phyloP scores from a whole-genome alignment of 1,140 invertebrate genomes.

The Drosophila serrata region DNA sequence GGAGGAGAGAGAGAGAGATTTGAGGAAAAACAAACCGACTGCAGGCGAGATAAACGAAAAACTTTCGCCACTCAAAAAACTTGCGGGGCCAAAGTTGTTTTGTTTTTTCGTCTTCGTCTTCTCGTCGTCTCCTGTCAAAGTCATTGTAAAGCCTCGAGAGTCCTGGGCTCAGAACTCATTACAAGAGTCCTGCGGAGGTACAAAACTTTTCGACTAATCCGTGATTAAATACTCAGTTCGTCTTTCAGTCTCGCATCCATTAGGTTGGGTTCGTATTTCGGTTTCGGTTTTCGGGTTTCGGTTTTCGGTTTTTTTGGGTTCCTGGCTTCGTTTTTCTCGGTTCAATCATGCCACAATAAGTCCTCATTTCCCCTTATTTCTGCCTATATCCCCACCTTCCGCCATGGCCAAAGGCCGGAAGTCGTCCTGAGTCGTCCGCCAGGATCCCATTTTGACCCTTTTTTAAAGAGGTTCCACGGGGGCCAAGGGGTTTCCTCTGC shows the following conservation, averaged over 20 bases:
- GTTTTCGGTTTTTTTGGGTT: not conserved
- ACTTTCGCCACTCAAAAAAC: constrained; percentile 54
- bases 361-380: constrained; percentile 10
- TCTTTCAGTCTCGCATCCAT: constrained; percentile 13
- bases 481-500: not conserved
- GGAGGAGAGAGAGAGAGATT: constrained; percentile 1
- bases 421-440: constrained; percentile 8
- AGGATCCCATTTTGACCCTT: constrained; percentile 41
- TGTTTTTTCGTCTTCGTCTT: not conserved
- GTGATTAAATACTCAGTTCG: constrained; percentile 59
- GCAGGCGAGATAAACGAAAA: constrained; percentile 68
- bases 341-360: constrained; percentile 45
- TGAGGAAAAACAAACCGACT: constrained; percentile 18
- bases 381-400: constrained; percentile 8
- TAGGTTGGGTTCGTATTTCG: constrained; percentile 7
- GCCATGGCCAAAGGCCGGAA: constrained; percentile 18
- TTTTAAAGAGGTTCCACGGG: constrained; percentile 18
- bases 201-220: constrained; percentile 60
- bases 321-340: not conserved
- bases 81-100: constrained; percentile 53
- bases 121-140: constrained; percentile 27
- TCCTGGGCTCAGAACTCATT: constrained; percentile 66
- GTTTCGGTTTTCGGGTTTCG: not conserved
- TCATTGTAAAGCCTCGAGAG: constrained; percentile 51
- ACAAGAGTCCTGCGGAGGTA: constrained; percentile 41